Percentiles rank a stretch among this genome's conserved stretches.
Evolutionary conservation across 2,888 invertebrate species (phyloP).

Genomic region (Aplocera efformata): DNA sequence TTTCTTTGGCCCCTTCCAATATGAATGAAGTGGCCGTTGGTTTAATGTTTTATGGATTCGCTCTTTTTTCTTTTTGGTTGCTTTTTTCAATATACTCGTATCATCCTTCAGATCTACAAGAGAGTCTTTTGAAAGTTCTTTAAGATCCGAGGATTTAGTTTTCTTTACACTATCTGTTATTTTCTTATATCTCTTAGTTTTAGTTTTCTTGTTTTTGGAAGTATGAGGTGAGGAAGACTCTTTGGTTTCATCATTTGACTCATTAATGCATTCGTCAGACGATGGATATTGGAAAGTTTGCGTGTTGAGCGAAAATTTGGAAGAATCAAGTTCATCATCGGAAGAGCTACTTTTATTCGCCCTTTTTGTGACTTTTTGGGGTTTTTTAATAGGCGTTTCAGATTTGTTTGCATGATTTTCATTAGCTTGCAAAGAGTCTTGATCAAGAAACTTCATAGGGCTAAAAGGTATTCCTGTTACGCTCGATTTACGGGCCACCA

Average conservation of each 20-base stretch:
- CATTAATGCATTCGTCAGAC: slow-evolving; percentile 68
- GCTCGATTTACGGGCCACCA: slow-evolving; percentile 76
- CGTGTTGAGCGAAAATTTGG: slow-evolving; percentile 65
- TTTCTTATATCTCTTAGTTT: slow-evolving; percentile 67
- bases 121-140: slow-evolving; percentile 72
- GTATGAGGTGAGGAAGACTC: slow-evolving; percentile 66
- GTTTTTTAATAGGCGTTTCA: slow-evolving; percentile 44
- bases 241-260: slow-evolving; percentile 71
- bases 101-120: slow-evolving; percentile 67
- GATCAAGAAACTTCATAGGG: slow-evolving; percentile 65
- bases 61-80: slow-evolving; percentile 55
- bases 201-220: slow-evolving; percentile 57
- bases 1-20: slow-evolving; percentile 89
- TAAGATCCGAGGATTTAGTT: slow-evolving; percentile 63
- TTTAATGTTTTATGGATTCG: slow-evolving; percentile 3
- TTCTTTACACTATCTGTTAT: slow-evolving; percentile 63
- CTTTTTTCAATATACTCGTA: slow-evolving; percentile 65
- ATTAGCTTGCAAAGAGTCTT: slow-evolving; percentile 42
- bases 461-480: slow-evolving; percentile 76
- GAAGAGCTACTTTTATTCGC: slow-evolving; percentile 54
- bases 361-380: slow-evolving; percentile 49
- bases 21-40: slow-evolving; percentile 71
- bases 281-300: slow-evolving; percentile 60
- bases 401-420: slow-evolving; percentile 38
- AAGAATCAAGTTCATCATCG: slow-evolving; percentile 67